A percentile compares a stretch with the other conserved stretches of the same genome.
phyloP scores from a whole-genome alignment of 1,140 invertebrate species.

The Tetragnatha versicolor region DNA sequence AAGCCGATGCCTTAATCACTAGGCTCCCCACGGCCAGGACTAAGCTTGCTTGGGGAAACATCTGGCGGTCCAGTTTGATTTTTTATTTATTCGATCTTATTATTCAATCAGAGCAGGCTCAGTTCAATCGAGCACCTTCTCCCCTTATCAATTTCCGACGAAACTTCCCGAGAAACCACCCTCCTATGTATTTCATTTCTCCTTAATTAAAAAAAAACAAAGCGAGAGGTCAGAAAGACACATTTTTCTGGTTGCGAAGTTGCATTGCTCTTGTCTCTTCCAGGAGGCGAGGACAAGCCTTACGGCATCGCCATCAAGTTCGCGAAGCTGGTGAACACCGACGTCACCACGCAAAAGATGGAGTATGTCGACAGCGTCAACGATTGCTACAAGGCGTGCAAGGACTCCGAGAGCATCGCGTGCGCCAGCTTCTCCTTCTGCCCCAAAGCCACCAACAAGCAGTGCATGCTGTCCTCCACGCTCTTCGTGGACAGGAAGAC shows the following conservation, averaged over 20 bases:
- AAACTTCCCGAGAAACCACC: too few relatives aligned
- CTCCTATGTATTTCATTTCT: too few relatives aligned
- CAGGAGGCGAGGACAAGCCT: conserved; percentile 26
- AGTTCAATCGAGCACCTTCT: too few relatives aligned
- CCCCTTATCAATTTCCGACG: too few relatives aligned
- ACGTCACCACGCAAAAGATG: not conserved
- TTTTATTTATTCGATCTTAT: too few relatives aligned
- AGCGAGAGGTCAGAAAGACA: too few relatives aligned
- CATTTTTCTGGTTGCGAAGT: not conserved
- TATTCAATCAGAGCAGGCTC: too few relatives aligned
- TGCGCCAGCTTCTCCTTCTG: conserved; percentile 45
- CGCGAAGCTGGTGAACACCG: not conserved
- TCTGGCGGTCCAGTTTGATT: too few relatives aligned
- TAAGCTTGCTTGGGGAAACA: too few relatives aligned
- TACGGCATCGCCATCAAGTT: conserved; percentile 7
- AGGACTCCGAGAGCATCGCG: not conserved
- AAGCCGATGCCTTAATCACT: too few relatives aligned
- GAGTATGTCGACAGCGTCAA: not conserved
- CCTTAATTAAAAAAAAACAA: too few relatives aligned
- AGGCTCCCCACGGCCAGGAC: too few relatives aligned
- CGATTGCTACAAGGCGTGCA: conserved; percentile 34
- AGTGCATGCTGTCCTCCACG: conserved; percentile 8
- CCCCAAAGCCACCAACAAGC: conserved; percentile 3
- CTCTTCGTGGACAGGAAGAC: not conserved
- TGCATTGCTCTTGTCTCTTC: not conserved